A percentile compares a stretch with the other conserved stretches of the same genome.
phyloP scores from a whole-genome alignment of 2,888 invertebrate genomes.

The Calephelis perditalis region DNA sequence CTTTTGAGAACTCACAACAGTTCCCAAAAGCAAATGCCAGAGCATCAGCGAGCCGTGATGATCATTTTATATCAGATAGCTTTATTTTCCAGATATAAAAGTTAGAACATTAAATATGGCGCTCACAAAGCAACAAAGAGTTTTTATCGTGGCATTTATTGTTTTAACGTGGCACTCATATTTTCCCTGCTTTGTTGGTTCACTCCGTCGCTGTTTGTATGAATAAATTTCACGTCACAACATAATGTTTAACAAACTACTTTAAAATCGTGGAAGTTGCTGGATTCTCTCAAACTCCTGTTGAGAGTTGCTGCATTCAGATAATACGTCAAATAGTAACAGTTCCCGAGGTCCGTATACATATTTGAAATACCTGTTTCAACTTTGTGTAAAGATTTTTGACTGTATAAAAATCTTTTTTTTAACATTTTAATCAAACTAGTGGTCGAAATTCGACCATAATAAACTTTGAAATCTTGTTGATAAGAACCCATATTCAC shows the following conservation, averaged over 20 bases:
- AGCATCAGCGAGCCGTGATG: neutral
- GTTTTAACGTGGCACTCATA: conserved; percentile 58
- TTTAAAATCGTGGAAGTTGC: conserved; percentile 9
- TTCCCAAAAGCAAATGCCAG: neutral
- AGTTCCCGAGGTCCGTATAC: too few relatives aligned
- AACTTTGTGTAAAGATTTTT: too few relatives aligned
- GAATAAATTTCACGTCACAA: conserved; percentile 45
- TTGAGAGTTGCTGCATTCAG: neutral
- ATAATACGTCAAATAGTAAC: neutral
- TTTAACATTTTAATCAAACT: too few relatives aligned
- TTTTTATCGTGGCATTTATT: conserved; percentile 53
- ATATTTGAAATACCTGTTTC: too few relatives aligned
- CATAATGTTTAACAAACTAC: conserved; percentile 12
- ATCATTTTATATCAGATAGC: conserved; percentile 10
- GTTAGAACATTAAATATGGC: conserved; percentile 12
- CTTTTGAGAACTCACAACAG: too few relatives aligned
- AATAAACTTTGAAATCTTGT: too few relatives aligned
- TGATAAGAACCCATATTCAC: too few relatives aligned
- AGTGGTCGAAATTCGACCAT: too few relatives aligned
- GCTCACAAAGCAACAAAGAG: conserved; percentile 25
- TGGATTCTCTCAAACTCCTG: conserved; percentile 2
- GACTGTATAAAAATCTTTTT: too few relatives aligned
- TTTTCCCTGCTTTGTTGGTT: conserved; percentile 50
- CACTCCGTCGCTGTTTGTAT: conserved; percentile 50
- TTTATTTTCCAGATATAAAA: conserved; percentile 11